Evolutionary conservation across 1,140 invertebrate genomes (phyloP), one percentile per base, ranked within the genome.

Genomic region (Condylostylus longicornis): DNA sequence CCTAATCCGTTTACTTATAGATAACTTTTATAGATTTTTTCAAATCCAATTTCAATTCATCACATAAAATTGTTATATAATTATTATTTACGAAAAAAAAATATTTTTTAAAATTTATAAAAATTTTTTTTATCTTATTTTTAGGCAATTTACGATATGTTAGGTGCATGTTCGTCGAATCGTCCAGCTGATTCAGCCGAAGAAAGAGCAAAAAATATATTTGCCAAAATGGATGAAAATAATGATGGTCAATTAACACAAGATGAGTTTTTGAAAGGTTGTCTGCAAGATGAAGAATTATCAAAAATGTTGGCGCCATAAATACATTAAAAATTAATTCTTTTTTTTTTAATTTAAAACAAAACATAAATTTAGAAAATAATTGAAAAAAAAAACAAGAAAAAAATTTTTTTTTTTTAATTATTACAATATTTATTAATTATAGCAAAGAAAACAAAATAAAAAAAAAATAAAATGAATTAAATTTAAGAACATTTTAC

Each of bases 141-240:
- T 72, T 19, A 98, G 91, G 93, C 94, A 42, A 97, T 98, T 63
- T 98, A 98, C 65, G 90, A 96, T 62, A 98, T 98, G 91, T 66
- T 94, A 52, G 88, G 93, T 28, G 82, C 89, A 38, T 89, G 87
- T 68, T 89, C 87, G 47, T 87, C 85, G 60, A 93, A 89, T 65
- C 69, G 84, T 48, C 85, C 86, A 18, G 81, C 83, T 25, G 86
- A 90, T 61, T 87, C 83, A 13, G 89, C 95, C 10, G 88, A 96
- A 57, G 90, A 97, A 57, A 71, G 94, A 46, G 93, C 94, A 41
- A 90, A 93, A 66, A 95, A 93, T 63, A 98, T 98, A 46, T 99
- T 98, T 66, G 84, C 86, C 31, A 97, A 97, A 66, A 97, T 98
- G 93, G 94, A 98, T 61, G 82, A 90, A 60, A 97, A 98, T 70